Conservation (phyloP, 2,113 vertebrate genomes). For the Archocentrus centrarchus region DNA sequence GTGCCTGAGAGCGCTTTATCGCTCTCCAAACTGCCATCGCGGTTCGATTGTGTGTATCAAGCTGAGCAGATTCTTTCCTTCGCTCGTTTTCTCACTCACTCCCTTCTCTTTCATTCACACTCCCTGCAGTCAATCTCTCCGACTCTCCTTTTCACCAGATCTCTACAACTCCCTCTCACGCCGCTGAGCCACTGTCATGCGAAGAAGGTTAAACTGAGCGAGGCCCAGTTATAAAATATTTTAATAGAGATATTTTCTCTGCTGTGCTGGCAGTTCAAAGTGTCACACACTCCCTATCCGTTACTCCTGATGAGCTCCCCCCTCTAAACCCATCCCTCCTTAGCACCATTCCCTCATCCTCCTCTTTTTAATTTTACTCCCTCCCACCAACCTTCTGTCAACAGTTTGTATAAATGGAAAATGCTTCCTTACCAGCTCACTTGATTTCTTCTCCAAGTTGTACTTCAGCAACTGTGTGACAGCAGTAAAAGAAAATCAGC, state of each 20-base stretch:
- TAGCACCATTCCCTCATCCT: conserved; percentile 66
- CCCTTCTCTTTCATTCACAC: conserved; percentile 47
- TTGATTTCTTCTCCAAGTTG: conserved; percentile 93
- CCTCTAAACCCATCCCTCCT: conserved; percentile 72
- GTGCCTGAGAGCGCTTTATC: conserved; percentile 73
- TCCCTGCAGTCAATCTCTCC: conserved; percentile 45
- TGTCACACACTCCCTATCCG: conserved; percentile 84
- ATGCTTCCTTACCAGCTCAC: conserved; percentile 92
- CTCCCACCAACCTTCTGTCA: conserved; percentile 78
- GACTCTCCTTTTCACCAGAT: conserved; percentile 24
- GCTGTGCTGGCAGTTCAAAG: conserved; percentile 80
- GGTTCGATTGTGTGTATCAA: conserved; percentile 83
- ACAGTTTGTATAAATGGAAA: conserved; percentile 77
- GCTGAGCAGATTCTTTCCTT: conserved; percentile 51
- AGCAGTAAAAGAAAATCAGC: conserved; percentile 50
- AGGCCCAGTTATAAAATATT: conserved; percentile 83
- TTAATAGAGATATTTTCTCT: conserved; percentile 84
- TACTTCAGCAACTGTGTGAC: conserved; percentile 92
- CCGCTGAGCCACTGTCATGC: conserved; percentile 50
- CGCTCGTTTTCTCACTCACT: conserved; percentile 23
- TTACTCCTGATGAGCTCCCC: conserved; percentile 82
- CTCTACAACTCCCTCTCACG: conserved; percentile 55
- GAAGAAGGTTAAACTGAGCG: conserved; percentile 80
- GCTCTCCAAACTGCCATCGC: conserved; percentile 73
- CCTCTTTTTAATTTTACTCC: conserved; percentile 68